Evolutionary conservation across 2,888 invertebrate species (phyloP).

Genomic region (Ramazzottius varieornatus): DNA sequence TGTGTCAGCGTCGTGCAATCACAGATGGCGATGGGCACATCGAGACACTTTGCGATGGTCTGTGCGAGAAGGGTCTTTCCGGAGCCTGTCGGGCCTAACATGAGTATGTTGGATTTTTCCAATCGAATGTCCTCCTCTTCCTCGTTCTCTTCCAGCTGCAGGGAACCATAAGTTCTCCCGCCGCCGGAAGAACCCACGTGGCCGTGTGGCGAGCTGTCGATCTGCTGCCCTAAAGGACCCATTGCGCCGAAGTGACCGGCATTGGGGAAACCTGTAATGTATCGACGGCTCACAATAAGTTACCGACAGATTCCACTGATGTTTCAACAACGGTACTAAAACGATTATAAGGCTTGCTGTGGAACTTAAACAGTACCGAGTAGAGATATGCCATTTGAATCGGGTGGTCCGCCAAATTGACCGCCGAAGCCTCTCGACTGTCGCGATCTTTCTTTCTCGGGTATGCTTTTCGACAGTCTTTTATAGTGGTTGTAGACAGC

Average conservation of each 20-base stretch:
- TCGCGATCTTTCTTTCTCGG: conserved; percentile 8
- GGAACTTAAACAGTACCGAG: too few relatives aligned
- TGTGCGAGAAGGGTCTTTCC: conserved; percentile 76
- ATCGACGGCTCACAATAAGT: too few relatives aligned
- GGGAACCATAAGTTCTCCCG: not conserved
- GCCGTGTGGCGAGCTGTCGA: not conserved
- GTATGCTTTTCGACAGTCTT: conserved; percentile 70
- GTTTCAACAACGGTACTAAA: too few relatives aligned
- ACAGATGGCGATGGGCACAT: conserved; percentile 96
- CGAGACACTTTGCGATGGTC: conserved; percentile 82
- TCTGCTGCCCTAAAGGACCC: not conserved
- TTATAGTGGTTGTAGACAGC: conserved; percentile 99
- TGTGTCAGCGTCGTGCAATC: conserved; percentile 88
- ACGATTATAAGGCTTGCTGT: too few relatives aligned
- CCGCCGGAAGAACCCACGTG: not conserved
- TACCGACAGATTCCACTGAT: too few relatives aligned
- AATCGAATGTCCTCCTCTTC: conserved; percentile 47
- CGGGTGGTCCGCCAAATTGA: too few relatives aligned
- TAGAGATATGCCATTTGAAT: too few relatives aligned
- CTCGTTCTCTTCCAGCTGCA: not conserved
- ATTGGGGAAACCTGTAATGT: not conserved
- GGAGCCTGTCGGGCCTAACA: conserved; percentile 57
- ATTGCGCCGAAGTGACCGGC: not conserved
- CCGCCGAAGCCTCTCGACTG: too few relatives aligned
- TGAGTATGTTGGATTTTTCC: conserved; percentile 80